Percentiles rank a stretch among this genome's conserved stretches.
Conservation (phyloP, 1,140 invertebrate genomes). For the Eubasilissa regina region DNA sequence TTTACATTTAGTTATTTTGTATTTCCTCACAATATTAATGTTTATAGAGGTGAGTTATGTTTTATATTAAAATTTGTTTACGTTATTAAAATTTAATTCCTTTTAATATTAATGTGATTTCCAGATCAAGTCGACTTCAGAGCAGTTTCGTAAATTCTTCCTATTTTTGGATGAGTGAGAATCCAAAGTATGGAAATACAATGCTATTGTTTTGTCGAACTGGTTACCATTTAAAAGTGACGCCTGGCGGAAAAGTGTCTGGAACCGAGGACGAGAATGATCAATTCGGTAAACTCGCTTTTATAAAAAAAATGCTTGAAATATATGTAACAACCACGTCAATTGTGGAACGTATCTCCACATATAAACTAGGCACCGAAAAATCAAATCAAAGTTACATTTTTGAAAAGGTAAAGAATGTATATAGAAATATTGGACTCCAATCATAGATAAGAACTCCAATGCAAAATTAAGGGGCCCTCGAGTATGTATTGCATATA, state of each 20-base stretch:
- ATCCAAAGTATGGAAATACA: conserved; percentile 62
- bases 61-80: too few species aligned
- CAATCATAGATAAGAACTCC: too few species aligned
- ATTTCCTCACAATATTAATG: too few species aligned
- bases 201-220: conserved; percentile 75
- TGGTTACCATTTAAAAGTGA: conserved; percentile 74
- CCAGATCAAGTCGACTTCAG: conserved; percentile 45
- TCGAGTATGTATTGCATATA: too few species aligned
- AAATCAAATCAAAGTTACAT: not conserved
- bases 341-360: not conserved
- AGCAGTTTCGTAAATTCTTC: not conserved
- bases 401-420: too few species aligned
- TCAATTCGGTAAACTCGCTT: conserved; percentile 70
- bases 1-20: too few species aligned
- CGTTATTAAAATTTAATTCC: too few species aligned
- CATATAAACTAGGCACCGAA: not conserved
- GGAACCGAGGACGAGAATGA: conserved; percentile 72
- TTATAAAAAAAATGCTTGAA: not conserved
- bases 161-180: conserved; percentile 52
- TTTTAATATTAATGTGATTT: not conserved
- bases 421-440: too few species aligned
- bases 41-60: too few species aligned
- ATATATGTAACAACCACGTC: not conserved
- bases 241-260: conserved; percentile 70
- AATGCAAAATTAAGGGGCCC: too few species aligned